Base-by-base conservation (phyloP, 2,888 invertebrate species). In the Eudasyphora cyanicolor region DNA sequence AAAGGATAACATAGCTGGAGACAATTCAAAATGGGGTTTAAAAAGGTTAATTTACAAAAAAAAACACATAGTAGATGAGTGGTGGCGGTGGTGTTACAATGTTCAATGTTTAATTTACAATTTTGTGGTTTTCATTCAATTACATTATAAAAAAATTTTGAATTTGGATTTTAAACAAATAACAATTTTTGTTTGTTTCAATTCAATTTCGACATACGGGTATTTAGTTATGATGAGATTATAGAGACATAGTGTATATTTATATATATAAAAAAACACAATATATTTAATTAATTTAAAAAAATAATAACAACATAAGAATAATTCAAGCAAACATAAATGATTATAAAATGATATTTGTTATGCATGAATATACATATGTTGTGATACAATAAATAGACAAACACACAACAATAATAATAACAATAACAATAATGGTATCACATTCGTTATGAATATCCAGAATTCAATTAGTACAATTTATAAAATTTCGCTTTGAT, bases 161-260 rank as follows among this genome's bases (percentile, higher is more conserved):
- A 79, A 38, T 78, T 57, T 57, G 57, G 14, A 54, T 64, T 67
- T 67, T 67, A 42, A 57, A 57, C 57, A 57, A 27, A n/a, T 21
- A 14, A 27, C 14, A 67, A 2, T 27, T 38, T 67, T 76, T 51
- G 10, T 51, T 17, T 60, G 60, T 32, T 62, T 62, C 8, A 6
- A n/a, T 64, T 51, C n/a, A 12, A 19, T 51, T 21, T 71, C 74
- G 54, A 79, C 76, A 84, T 84, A 84, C 84, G 84, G 73, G 84
- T 84, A 84, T 84, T 84, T 84, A 81, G 84, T 84, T 84, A 84
- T 84, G 81, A 84, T 84, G 75, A 60, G 21, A 1, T 38, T n/a
- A 17, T 17, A 38, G 10, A 64, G 38, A 79, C 38, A 75, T 27
- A 19, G 4, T 51, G 62, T 32, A 62, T 35, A 19, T 51, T 51